Conservation (phyloP, 2,797 vertebrate genomes). For the Macropus fuliginosus region DNA sequence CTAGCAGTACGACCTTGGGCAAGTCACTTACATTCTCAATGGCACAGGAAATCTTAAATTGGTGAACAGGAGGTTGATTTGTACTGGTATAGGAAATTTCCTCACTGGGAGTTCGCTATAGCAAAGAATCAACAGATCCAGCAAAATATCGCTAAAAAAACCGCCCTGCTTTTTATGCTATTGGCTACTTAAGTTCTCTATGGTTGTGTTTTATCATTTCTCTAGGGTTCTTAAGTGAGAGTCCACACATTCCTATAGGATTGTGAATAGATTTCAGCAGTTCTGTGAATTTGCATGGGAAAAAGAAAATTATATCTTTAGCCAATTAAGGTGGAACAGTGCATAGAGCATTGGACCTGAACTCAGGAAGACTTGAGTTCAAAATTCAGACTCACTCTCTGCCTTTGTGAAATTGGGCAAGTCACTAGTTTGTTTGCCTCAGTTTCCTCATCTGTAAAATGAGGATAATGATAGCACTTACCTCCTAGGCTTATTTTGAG, state of each 20-base stretch:
- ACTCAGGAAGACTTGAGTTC: too few relatives aligned
- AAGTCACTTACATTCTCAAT: not conserved
- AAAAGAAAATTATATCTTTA: not conserved
- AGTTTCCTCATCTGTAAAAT: too few relatives aligned
- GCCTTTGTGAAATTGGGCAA: too few relatives aligned
- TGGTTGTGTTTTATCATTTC: not conserved
- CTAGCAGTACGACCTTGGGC: not conserved
- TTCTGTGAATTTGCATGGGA: not conserved
- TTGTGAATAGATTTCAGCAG: not conserved
- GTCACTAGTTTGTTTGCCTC: too few relatives aligned
- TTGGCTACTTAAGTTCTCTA: not conserved
- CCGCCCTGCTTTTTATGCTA: not conserved
- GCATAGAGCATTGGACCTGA: not conserved
- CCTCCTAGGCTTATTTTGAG: too few relatives aligned
- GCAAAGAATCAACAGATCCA: not conserved
- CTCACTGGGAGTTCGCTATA: not conserved
- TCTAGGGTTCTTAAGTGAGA: not conserved
- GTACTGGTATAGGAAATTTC: not conserved
- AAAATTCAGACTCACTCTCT: too few relatives aligned
- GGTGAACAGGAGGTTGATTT: not conserved
- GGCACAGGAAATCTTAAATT: not conserved
- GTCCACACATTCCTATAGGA: not conserved
- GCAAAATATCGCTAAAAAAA: not conserved
- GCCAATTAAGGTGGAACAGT: not conserved
- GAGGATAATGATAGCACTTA: too few relatives aligned